Evolutionary conservation across 2,797 vertebrate species (phyloP), one percentile per base, ranked within the genome.

Genomic region (Anguilla megastoma): DNA sequence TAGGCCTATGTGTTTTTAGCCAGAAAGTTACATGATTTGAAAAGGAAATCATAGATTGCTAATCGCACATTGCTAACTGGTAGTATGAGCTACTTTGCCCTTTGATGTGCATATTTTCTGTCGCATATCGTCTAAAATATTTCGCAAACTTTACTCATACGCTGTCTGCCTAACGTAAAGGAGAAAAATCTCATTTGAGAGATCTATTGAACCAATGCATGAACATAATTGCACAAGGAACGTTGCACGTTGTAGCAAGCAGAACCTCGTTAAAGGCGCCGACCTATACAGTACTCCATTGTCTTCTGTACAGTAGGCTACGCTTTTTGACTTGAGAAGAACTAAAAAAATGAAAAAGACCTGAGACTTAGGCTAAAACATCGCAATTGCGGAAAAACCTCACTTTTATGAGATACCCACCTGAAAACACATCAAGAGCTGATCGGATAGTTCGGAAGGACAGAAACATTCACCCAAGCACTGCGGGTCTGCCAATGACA

Each of bases 401-500:
- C 7, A 6, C 7, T 82, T 50, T 14, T 8, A 21, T 1, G 21
- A 50, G 18, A 48, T 50, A 82, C 79, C 24, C 45, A 82, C 79
- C 79, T 82, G 41, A 48, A 82, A 24, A 82, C 41, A 82, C 79
- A 82, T 50, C 21, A 45, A 82, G 45, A 82, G 45, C 12, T 50
- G 79, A 50, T 82, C 21, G 50, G 45, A 48, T 45, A 80, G 76
- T 82, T 50, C 14, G 41, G 21, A 33, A 6, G 50, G 21, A 50
- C 21, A 41, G 36, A 71, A 30, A 41, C 36, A 14, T 14, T 50
- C 79, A 45, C 79, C 21, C 79, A 82, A 50, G 41, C 18, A 82
- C 45, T 41, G 41, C 41, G 30, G 74, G 36, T 16, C 33, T 50
- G 45, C 21, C 45, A 82, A 5, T n/a, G 45, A 82, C 79, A 12